A percentile compares a stretch with the other conserved stretches of the same genome.
Evolutionary conservation across 2,113 vertebrate genomes (phyloP).

Genomic region (Myotis davidii): DNA sequence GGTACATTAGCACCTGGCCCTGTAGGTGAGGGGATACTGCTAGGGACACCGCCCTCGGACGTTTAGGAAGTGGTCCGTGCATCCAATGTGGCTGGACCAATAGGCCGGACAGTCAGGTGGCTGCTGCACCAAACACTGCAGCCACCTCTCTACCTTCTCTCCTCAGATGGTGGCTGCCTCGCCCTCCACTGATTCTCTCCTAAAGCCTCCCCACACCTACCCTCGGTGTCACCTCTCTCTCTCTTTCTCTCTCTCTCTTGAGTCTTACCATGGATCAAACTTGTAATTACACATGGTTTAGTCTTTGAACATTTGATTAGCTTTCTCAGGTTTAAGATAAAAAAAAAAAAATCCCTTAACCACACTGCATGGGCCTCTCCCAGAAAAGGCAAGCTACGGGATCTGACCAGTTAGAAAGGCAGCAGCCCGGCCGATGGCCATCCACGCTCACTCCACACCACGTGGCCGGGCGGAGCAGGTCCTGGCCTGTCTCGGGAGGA

Average conservation of each 20-base stretch:
- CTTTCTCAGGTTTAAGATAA: conserved; percentile 51
- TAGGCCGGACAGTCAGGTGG: not conserved
- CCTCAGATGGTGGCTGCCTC: not conserved
- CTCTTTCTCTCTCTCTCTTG: no score
- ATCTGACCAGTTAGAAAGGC: not conserved
- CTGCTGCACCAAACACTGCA: not conserved
- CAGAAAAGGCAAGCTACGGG: not conserved
- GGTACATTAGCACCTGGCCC: not conserved
- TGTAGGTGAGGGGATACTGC: not conserved
- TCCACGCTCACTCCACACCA: no score
- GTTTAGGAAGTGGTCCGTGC: not conserved
- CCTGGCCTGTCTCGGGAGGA: not conserved
- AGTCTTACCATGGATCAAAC: not conserved
- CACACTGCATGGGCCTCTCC: not conserved
- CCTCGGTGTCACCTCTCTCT: not conserved
- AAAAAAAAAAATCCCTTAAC: conserved; percentile 42
- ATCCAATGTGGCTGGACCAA: not conserved
- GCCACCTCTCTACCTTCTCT: not conserved
- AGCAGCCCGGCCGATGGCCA: accelerated
- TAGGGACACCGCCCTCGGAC: not conserved
- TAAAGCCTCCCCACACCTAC: not conserved
- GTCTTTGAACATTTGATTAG: conserved; percentile 46
- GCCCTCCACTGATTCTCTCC: not conserved
- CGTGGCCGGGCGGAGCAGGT: not conserved
- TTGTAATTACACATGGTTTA: conserved; percentile 20